Evolutionary conservation across 2,888 invertebrate species (phyloP).

Genomic region (Drosophila rubida): DNA sequence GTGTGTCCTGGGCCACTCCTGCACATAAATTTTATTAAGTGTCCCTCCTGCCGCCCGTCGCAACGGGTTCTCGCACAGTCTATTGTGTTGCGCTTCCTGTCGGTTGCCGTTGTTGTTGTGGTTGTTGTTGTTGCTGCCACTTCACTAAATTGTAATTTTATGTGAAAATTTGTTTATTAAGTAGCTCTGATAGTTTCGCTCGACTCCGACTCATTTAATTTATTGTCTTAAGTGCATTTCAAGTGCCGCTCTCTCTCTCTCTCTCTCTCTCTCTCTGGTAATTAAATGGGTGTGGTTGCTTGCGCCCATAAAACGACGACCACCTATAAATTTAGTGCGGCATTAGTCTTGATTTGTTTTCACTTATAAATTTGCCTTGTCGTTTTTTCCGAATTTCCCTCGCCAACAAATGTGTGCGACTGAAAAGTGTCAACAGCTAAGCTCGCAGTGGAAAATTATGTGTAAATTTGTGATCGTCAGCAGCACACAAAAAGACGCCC

Average conservation of each 20-base stretch:
- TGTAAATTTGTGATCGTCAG: slow-evolving; percentile 68
- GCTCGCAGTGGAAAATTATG: slow-evolving; percentile 41
- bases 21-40: slow-evolving; percentile 81
- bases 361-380: slow-evolving; percentile 47
- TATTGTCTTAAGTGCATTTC: slow-evolving; percentile 73
- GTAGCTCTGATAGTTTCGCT: slow-evolving; percentile 73
- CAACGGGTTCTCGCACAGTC: slow-evolving; percentile 4
- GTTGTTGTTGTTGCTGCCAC: slow-evolving; percentile 33
- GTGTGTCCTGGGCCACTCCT: slow-evolving; percentile 73
- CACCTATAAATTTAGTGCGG: slow-evolving; percentile 52
- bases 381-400: slow-evolving; percentile 36
- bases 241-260: slow-evolving; percentile 52
- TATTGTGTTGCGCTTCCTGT: slow-evolving; percentile 32
- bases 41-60: slow-evolving; percentile 16
- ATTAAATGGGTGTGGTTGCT: slow-evolving; percentile 76
- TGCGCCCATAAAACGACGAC: slow-evolving; percentile 55
- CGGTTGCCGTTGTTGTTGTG: too few species aligned
- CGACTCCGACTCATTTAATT: slow-evolving; percentile 59
- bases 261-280: too few species aligned
- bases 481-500: slow-evolving; percentile 39
- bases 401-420: not conserved
- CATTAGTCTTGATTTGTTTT: slow-evolving; percentile 76
- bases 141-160: slow-evolving; percentile 74
- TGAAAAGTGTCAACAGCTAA: slow-evolving; percentile 65
- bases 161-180: slow-evolving; percentile 84